Evolutionary conservation across 2,113 vertebrate genomes (phyloP).

Genomic region (Rhinolophus ferrumequinum): DNA sequence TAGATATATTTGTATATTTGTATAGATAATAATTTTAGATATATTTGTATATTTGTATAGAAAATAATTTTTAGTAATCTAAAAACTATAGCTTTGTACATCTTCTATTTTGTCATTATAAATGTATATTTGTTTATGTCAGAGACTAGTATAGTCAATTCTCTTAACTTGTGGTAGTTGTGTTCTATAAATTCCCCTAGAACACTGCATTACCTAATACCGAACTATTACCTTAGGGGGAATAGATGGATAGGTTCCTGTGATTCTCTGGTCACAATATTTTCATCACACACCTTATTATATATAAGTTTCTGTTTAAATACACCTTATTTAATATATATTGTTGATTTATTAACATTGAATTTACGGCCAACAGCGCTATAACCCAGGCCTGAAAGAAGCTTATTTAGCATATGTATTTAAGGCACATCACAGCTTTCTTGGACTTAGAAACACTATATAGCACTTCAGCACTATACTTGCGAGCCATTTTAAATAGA

Average conservation of each 20-base stretch:
- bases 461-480: neutral
- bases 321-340: neutral
- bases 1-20: too few species aligned
- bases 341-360: neutral
- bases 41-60: too few species aligned
- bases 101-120: neutral
- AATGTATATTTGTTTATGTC: neutral
- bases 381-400: neutral
- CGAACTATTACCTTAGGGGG: neutral
- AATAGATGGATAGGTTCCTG: neutral
- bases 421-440: neutral
- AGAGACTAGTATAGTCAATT: neutral
- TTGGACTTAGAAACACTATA: neutral
- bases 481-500: neutral
- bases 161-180: neutral
- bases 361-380: neutral
- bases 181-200: neutral
- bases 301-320: conserved; percentile 19
- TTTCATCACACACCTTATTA: neutral
- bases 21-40: too few species aligned
- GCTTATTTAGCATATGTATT: accelerated
- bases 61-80: neutral
- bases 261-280: neutral
- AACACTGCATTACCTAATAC: neutral
- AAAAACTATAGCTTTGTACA: neutral